Percentiles rank a stretch among this genome's conserved stretches.
phyloP scores from a whole-genome alignment of 2,888 invertebrate genomes.

The Volucella zonaria region DNA sequence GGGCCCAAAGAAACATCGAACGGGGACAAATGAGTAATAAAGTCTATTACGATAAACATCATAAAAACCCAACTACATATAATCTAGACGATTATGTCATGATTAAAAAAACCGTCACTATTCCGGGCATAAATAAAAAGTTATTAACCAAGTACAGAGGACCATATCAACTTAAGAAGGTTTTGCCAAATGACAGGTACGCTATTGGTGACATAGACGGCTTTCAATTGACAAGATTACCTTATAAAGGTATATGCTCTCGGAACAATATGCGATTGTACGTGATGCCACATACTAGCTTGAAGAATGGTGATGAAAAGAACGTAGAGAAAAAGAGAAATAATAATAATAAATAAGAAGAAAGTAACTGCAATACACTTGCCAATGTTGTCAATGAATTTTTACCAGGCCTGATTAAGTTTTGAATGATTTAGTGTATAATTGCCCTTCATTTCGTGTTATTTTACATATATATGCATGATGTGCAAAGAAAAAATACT shows the following conservation, averaged over 20 bases:
- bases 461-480: no score
- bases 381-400: no score
- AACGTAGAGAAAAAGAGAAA: background rate
- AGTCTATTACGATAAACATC: constrained; percentile 40
- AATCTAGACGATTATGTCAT: constrained; percentile 66
- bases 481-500: no score
- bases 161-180: constrained; percentile 38
- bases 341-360: background rate
- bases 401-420: no score
- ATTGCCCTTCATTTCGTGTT: no score
- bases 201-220: constrained; percentile 44
- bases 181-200: constrained; percentile 45
- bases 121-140: constrained; percentile 52
- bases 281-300: constrained; percentile 26
- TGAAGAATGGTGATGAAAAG: constrained; percentile 21
- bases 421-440: no score
- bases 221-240: constrained; percentile 29
- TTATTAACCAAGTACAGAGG: constrained; percentile 46
- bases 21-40: constrained; percentile 30
- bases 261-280: constrained; percentile 40
- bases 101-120: constrained; percentile 46
- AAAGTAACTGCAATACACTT: no score
- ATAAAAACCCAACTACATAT: constrained; percentile 43
- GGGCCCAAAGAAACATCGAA: background rate
- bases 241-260: constrained; percentile 32